Conservation (phyloP, 2,797 vertebrate species). For the Hapalemur alaotrensis region DNA sequence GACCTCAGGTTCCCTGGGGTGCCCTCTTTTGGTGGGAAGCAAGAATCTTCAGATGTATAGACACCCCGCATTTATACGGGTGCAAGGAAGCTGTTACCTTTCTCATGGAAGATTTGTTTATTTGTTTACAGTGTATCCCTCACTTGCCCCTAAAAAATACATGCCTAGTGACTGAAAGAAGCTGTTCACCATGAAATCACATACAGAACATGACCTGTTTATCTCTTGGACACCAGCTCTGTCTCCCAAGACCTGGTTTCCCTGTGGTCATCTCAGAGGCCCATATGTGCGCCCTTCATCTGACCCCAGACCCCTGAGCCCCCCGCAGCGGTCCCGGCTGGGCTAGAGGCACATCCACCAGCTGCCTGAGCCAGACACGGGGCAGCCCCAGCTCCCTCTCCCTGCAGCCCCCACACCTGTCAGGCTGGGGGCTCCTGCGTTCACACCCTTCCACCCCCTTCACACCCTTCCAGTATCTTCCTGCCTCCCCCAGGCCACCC, state of each 20-base stretch:
- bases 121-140: neutral
- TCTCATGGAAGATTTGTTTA: neutral
- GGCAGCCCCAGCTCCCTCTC: neutral
- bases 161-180: neutral
- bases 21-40: neutral
- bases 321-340: rapidly evolving
- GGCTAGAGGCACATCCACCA: neutral
- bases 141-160: neutral
- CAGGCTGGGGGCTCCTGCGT: neutral
- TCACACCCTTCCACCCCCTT: neutral
- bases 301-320: neutral
- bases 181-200: neutral
- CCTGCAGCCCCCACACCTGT: neutral
- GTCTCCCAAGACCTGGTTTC: neutral
- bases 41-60: neutral
- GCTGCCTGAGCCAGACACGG: neutral
- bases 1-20: neutral
- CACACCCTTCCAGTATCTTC: neutral
- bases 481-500: neutral
- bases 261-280: neutral
- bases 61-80: neutral
- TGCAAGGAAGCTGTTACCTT: neutral
- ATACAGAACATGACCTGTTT: neutral
- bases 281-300: neutral
- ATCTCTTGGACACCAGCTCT: neutral